phyloP scores from a whole-genome alignment of 2,888 invertebrate genomes.

The Phymatocera aterrima region DNA sequence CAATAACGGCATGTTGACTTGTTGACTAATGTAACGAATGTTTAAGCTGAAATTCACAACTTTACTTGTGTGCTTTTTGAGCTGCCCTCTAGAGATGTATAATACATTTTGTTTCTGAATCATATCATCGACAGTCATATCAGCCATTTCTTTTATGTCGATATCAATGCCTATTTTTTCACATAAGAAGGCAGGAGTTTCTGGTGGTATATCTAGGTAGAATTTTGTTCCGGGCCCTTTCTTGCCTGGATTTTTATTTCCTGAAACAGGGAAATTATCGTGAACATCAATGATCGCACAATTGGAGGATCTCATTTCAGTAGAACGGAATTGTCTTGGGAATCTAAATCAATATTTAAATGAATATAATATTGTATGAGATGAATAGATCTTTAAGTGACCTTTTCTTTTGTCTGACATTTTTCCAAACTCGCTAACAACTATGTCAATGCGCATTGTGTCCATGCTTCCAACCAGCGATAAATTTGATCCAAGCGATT shows the following conservation, averaged over 20 bases:
- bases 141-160: constrained; percentile 92
- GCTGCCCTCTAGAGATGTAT: constrained; percentile 90
- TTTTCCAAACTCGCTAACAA: constrained; percentile 90
- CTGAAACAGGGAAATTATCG: too few species aligned
- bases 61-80: constrained; percentile 94
- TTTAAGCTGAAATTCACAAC: constrained; percentile 93
- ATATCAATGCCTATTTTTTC: constrained; percentile 93
- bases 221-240: constrained; percentile 71
- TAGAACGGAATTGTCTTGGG: neutral
- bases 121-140: constrained; percentile 91
- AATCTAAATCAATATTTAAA: constrained; percentile 40
- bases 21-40: constrained; percentile 93
- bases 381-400: constrained; percentile 66
- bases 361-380: neutral
- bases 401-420: constrained; percentile 79
- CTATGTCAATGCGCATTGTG: constrained; percentile 93
- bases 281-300: too few species aligned
- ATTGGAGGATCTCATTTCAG: neutral
- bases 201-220: constrained; percentile 80
- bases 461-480: constrained; percentile 91
- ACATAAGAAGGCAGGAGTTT: constrained; percentile 93
- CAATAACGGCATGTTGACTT: constrained; percentile 97
- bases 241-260: constrained; percentile 68
- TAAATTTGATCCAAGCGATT: constrained; percentile 92
- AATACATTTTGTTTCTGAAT: constrained; percentile 89